These are phyloP conservation scores for Champsocephalus esox DNA, from an alignment of 2,797 vertebrate genomes.

Conservation along the genomic window DNA sequence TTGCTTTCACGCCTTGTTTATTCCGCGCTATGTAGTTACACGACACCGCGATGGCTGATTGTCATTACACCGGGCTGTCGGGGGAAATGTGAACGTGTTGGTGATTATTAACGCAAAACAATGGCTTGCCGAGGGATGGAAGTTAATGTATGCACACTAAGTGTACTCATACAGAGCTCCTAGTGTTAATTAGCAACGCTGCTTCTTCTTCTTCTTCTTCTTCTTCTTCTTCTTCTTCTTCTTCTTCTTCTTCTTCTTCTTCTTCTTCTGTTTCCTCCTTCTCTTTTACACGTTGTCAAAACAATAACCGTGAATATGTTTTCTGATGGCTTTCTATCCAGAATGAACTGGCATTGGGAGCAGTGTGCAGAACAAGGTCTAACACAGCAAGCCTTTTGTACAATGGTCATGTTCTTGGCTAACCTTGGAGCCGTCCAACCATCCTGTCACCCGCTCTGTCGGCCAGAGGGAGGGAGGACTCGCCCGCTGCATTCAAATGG, in stretches of 20 bases:
- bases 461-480: slow-evolving; percentile 54
- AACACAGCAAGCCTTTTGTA: slow-evolving; percentile 53
- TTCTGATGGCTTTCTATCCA: slow-evolving; percentile 8
- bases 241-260: no score
- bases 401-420: slow-evolving; percentile 53
- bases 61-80: slow-evolving; percentile 25
- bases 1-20: slow-evolving; percentile 29
- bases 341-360: not conserved
- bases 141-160: slow-evolving; percentile 40
- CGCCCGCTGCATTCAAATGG: slow-evolving; percentile 67
- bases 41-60: slow-evolving; percentile 25
- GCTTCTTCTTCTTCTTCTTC: slow-evolving; percentile 23
- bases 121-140: slow-evolving; percentile 30
- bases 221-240: no score
- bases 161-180: slow-evolving; percentile 22
- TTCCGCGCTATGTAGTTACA: slow-evolving; percentile 29
- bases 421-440: slow-evolving; percentile 62
- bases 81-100: slow-evolving; percentile 23
- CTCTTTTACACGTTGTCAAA: slow-evolving; percentile 3
- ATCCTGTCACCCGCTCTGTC: slow-evolving; percentile 69
- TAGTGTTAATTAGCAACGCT: slow-evolving; percentile 53
- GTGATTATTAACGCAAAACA: slow-evolving; percentile 39
- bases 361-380: slow-evolving; percentile 41
- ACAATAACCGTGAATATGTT: not conserved
- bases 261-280: not conserved